Base-by-base conservation (phyloP, 1,140 invertebrate genomes). In the Plodia interpunctella region DNA sequence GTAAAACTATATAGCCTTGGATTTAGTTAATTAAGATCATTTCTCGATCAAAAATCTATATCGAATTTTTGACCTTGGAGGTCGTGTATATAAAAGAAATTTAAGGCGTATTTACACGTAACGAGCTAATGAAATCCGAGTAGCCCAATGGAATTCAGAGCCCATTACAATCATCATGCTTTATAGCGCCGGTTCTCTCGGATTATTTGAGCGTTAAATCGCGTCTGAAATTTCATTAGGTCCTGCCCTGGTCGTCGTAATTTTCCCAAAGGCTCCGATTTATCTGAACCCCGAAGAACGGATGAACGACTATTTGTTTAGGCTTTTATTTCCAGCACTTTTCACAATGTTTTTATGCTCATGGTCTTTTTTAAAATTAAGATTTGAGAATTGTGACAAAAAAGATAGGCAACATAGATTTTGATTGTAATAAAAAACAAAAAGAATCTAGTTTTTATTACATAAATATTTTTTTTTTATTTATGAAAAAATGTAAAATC, bases 121-220 rank as follows among this genome's bases (percentile, higher is more conserved):
- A 44, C 10, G n/a, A 44, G 38, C 38, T 44, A 44, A 44, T 44
- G 38, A 44, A 44, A 44, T 15, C 13, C 15, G 13, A 44, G 15
- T 15, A 15, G n/a, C 35, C 13, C 8, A 35, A 35, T 44, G n/a
- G 13, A 44, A 44, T 44, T 44, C 32, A 11, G 19, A 51, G 56
- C 49, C 50, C 60, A 62, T 51, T 57, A 50, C 60, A 57, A 57
- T 62, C 56, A 62, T 49, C 50, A 57, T 62, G 55, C 57, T 62
- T 62, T 62, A 62, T 62, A 57, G 60, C 38, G 51, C 6, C 51
- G 60, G 55, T 19, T 55, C 35, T 57, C 55, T 49, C 20, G 60
- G 55, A 57, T 57, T 57, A 57, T 62, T 57, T 53, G 38, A 62
- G 49, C 60, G 60, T 62, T 62, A 62, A 62, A 62, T 62, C 55